These are phyloP conservation scores for Sinotaia quadrata DNA, from an alignment of 2,888 invertebrate species.

Conservation along the genomic window DNA sequence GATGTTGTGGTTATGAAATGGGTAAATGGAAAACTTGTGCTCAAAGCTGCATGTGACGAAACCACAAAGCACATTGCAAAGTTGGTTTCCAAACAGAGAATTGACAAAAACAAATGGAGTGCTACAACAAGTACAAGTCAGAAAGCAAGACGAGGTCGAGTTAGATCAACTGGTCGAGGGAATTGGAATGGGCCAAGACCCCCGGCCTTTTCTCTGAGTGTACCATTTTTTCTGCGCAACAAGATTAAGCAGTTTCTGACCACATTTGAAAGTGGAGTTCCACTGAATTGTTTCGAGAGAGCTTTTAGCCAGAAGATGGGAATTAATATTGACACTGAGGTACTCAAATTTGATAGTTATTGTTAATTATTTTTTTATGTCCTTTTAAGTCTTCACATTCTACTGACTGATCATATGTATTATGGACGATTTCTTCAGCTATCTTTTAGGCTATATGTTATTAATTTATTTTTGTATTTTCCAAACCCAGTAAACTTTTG, in stretches of 20 bases:
- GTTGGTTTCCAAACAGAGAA: conserved; percentile 57
- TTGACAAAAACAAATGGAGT: conserved; percentile 50
- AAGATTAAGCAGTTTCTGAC: conserved; percentile 48
- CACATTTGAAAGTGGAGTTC: conserved; percentile 40
- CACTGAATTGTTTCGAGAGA: conserved; percentile 32
- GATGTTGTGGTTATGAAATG: conserved; percentile 52
- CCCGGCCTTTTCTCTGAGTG: conserved; percentile 13
- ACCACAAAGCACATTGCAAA: conserved; percentile 58
- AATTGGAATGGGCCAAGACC: no score
- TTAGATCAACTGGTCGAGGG: not conserved
- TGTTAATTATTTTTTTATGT: no score
- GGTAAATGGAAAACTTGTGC: conserved; percentile 47
- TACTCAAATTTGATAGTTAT: no score
- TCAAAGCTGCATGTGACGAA: conserved; percentile 51
- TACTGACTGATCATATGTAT: no score
- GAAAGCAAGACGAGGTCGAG: not conserved
- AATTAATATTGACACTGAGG: conserved; percentile 34
- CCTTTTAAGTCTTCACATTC: no score
- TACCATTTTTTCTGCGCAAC: conserved; percentile 45
- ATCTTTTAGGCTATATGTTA: no score
- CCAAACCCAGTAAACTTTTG: no score
- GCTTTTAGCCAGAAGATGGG: conserved; percentile 53
- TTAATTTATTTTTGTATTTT: no score
- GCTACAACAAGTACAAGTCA: conserved; percentile 8
- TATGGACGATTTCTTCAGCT: no score